Evolutionary conservation across 1,140 invertebrate genomes (phyloP).

Genomic region (Macrobrachium nipponense): DNA sequence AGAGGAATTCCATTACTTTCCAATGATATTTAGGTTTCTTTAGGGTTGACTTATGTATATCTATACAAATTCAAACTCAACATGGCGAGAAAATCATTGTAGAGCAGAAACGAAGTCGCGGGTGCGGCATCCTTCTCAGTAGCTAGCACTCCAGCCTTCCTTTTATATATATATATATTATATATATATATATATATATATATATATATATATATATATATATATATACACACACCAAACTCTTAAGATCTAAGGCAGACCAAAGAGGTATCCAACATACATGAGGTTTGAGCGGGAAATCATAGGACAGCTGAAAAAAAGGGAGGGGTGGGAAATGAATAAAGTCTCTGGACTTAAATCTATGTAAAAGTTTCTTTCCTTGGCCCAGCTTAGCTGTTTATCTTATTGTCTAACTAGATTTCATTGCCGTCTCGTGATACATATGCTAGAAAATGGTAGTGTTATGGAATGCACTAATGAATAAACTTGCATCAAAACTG

Average conservation of each 20-base stretch:
- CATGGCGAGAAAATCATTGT: too few relatives aligned
- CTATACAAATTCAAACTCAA: neutral
- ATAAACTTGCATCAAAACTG: too few relatives aligned
- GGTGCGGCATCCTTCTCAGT: too few relatives aligned
- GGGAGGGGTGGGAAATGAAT: conserved; percentile 1
- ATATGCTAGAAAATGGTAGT: too few relatives aligned
- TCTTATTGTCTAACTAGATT: too few relatives aligned
- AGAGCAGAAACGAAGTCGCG: too few relatives aligned
- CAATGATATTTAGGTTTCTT: neutral
- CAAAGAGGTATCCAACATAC: conserved; percentile 44
- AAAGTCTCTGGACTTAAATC: too few relatives aligned
- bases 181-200: conserved; percentile 38
- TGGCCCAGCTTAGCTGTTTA: too few relatives aligned
- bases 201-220: conserved; percentile 36
- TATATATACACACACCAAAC: conserved; percentile 16
- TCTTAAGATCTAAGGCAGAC: conserved; percentile 18
- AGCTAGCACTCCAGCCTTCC: too few relatives aligned
- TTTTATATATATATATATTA: conserved; percentile 27
- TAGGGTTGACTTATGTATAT: neutral
- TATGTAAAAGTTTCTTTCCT: too few relatives aligned
- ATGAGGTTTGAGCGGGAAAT: conserved; percentile 42
- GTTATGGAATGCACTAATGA: too few relatives aligned
- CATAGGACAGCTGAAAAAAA: conserved; percentile 39
- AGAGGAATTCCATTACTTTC: neutral
- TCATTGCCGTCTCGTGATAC: too few relatives aligned